Percentiles rank a stretch among this genome's conserved stretches.
Conservation (phyloP, 2,797 vertebrate genomes). For the Uromys caudimaculatus region DNA sequence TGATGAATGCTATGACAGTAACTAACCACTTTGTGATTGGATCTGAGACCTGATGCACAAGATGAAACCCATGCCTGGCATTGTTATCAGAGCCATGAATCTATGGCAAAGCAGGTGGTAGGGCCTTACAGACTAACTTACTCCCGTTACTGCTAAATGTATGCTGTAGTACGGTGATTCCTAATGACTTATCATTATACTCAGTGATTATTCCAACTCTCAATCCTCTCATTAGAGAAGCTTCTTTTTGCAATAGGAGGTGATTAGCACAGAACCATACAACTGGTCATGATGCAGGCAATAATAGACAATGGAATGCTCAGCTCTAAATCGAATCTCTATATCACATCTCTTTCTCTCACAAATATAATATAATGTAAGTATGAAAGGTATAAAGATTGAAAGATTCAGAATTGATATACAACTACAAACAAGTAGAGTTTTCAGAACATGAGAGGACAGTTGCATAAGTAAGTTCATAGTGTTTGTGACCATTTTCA, state of each 20-base stretch:
- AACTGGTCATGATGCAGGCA: too few species aligned
- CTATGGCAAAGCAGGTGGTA: neutral
- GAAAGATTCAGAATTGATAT: neutral
- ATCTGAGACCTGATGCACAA: neutral
- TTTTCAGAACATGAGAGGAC: neutral
- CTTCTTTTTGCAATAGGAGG: neutral
- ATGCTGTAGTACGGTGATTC: neutral
- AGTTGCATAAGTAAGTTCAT: neutral
- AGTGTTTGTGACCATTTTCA: neutral
- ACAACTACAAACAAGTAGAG: neutral
- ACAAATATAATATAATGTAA: neutral
- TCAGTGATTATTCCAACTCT: neutral
- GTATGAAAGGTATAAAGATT: neutral
- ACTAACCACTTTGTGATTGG: neutral
- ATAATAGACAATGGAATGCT: neutral
- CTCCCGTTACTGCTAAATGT: neutral
- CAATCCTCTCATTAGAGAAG: neutral
- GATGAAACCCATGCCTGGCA: too few species aligned
- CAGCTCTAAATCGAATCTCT: neutral
- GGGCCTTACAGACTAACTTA: neutral
- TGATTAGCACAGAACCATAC: neutral
- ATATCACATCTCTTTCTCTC: neutral
- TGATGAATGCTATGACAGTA: neutral
- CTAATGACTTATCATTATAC: neutral
- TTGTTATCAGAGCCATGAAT: neutral